Base-by-base conservation (phyloP, 2,113 vertebrate species). In the Salminus brasiliensis region DNA sequence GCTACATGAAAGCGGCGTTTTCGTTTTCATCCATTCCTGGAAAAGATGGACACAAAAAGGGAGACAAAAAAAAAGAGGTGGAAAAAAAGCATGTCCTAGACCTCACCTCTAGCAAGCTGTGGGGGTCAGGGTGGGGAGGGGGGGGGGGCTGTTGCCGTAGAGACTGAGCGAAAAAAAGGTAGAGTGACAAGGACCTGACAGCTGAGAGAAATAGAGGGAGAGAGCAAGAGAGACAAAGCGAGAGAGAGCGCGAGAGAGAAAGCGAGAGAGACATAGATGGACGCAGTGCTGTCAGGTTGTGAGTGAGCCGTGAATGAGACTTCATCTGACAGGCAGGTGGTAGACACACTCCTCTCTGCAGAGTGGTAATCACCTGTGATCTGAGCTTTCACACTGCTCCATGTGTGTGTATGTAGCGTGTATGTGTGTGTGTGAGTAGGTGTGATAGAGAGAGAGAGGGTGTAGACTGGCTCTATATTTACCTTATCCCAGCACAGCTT, bases 301-400 rank as follows among this genome's bases (percentile, higher is more conserved):
- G 76, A 73, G 72, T 75, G 70, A 74, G 85, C 82, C 79, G 79
- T 83, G 87, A 45, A 30, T 68, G 74, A n/a, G 82, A 82, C 74
- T 76, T 70, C 39, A 57, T 39, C 30, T 86, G 88, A 90, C 86
- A 88, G 82, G 76, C 69, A 11, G 83, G 80, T 74, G 78, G 66
- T 63, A 80, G 63, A 69, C 81, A 72, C 30, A 66, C 16, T 30
- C 45, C 12, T 13, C 41, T 34, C 36, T 49, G 25, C 87, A 72
- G 76, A 81, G 77, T 47, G 80, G 87, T 84, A 84, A 87, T 86
- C 78, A 87, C 84, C 78, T 80, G 77, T 80, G 76, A 66, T 76
- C 68, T 79, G 74, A 74, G 25, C 57, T 71, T 81, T 62, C 36
- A 45, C 63, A 68, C 49, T 7, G 39, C 36, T 21, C 73, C 71